These are phyloP conservation scores for Pleuronectes platessa DNA, from an alignment of 2,113 vertebrate genomes.

Conservation along the genomic window DNA sequence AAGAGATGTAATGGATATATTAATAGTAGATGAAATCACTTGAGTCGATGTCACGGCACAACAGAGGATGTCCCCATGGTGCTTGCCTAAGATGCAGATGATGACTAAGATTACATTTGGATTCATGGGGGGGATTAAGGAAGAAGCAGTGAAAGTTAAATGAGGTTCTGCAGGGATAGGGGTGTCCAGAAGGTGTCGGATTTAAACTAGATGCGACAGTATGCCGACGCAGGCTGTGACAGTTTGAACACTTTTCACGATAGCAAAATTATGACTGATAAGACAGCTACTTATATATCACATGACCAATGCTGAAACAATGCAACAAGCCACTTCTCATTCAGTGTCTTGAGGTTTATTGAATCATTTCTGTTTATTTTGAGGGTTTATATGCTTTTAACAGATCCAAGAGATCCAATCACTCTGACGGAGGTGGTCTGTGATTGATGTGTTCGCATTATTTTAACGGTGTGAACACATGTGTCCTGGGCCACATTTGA, in stretches of 20 bases:
- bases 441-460: no score
- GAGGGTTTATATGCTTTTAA: no score
- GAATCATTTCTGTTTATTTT: no score
- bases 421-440: no score
- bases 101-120: constrained; percentile 27
- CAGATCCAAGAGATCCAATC: no score
- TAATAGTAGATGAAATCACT: constrained; percentile 12
- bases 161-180: constrained; percentile 4
- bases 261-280: no score
- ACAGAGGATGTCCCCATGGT: constrained; percentile 1
- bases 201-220: constrained; percentile 1
- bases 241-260: neutral
- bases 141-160: constrained; percentile 32
- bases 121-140: constrained; percentile 40
- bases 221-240: neutral
- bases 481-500: no score
- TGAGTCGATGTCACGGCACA: neutral
- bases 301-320: no score
- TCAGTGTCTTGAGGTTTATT: no score
- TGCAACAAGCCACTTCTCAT: no score
- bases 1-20: neutral
- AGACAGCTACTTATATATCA: no score
- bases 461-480: no score
- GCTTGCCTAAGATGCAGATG: constrained; percentile 2
- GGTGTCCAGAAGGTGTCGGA: constrained; percentile 24